Evolutionary conservation across 2,797 vertebrate species (phyloP).

Genomic region (Oreochromis mossambicus): DNA sequence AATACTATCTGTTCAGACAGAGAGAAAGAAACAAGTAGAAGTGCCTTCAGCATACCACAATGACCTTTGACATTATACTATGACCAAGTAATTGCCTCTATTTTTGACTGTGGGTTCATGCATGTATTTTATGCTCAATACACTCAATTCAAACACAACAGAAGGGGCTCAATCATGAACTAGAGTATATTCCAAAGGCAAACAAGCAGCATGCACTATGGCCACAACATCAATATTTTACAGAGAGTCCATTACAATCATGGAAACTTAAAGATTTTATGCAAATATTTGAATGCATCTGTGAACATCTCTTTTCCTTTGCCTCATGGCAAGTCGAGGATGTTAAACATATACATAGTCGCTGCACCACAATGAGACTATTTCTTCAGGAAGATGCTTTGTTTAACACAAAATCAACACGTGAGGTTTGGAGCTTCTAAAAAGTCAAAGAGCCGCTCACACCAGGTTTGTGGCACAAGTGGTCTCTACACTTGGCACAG

Average conservation of each 20-base stretch:
- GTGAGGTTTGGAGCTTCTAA: background rate
- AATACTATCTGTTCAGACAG: background rate
- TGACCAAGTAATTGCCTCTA: background rate
- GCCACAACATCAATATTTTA: conserved; percentile 11
- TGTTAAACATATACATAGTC: background rate
- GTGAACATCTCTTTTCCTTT: background rate
- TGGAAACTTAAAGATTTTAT: conserved; percentile 43
- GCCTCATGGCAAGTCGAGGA: background rate
- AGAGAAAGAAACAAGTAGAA: background rate
- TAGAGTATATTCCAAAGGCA: background rate
- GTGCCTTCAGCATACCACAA: background rate
- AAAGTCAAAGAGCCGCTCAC: conserved; percentile 48
- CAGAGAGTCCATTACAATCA: conserved; percentile 16
- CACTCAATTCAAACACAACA: background rate
- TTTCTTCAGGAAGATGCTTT: conserved; percentile 13
- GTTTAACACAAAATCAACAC: conserved; percentile 1
- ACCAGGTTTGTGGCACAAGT: conserved; percentile 58
- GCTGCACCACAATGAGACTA: background rate
- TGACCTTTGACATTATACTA: conserved; percentile 23
- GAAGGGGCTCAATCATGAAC: background rate
- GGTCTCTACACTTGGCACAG: conserved; percentile 23
- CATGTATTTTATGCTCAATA: background rate
- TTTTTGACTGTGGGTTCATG: background rate
- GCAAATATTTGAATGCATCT: background rate
- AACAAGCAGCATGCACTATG: background rate